Conservation (phyloP, 2,888 invertebrate genomes). For the Agrotis puta region DNA sequence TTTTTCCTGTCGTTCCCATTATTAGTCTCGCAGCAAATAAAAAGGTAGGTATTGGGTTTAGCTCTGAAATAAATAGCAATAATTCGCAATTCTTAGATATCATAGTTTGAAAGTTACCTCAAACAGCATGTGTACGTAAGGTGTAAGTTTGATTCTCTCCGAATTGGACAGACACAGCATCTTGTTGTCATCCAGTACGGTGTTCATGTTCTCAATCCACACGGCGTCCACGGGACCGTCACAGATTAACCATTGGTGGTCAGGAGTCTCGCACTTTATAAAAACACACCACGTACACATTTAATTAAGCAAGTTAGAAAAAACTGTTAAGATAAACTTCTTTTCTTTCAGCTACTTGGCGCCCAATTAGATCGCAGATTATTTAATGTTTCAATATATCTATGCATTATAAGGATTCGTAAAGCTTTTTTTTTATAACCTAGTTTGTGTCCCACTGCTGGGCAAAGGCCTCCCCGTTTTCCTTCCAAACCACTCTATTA, state of each 20-base stretch:
- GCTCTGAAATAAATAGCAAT: background rate
- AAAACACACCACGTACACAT: no score
- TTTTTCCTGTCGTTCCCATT: no score
- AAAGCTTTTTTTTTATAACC: no score
- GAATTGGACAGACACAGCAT: constrained; percentile 98
- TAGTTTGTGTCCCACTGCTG: no score
- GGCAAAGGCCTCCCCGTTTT: no score
- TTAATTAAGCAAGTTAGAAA: no score
- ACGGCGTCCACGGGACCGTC: constrained; percentile 98
- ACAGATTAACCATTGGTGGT: constrained; percentile 97
- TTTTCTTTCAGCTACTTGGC: background rate
- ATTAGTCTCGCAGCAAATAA: no score
- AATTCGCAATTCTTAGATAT: background rate
- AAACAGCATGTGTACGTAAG: constrained; percentile 97
- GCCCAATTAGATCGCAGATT: background rate
- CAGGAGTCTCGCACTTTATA: constrained; percentile 86
- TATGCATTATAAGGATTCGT: no score
- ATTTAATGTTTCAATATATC: no score
- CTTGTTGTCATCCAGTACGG: constrained; percentile 97
- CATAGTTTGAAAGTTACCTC: constrained; percentile 86
- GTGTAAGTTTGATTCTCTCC: constrained; percentile 96
- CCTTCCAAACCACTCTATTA: no score
- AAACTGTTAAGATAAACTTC: no score
- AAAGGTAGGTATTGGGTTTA: background rate
- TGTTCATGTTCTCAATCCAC: constrained; percentile 98